phyloP scores from a whole-genome alignment of 2,797 vertebrate genomes.

The Semotilus atromaculatus region DNA sequence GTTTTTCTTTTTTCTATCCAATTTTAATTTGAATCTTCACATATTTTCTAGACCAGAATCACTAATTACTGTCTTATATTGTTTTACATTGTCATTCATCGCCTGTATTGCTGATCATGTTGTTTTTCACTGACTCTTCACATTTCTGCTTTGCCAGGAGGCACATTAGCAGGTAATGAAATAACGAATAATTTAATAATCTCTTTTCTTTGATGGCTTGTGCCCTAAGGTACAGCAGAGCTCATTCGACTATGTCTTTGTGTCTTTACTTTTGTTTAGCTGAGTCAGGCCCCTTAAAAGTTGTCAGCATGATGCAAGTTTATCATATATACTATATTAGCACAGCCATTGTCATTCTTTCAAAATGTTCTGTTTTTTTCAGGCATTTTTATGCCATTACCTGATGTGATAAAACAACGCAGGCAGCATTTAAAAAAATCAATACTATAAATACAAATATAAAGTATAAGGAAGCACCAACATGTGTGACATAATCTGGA shows the following conservation, averaged over 20 bases:
- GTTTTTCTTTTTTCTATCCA: background rate
- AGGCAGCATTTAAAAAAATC: background rate
- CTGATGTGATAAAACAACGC: background rate
- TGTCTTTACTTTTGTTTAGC: background rate
- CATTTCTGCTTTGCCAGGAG: slow-evolving; percentile 1
- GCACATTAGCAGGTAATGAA: slow-evolving; percentile 9
- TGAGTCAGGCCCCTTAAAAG: slow-evolving; percentile 9
- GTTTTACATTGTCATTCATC: slow-evolving; percentile 10
- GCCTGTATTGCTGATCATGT: background rate
- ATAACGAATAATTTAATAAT: slow-evolving; percentile 18
- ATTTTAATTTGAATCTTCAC: background rate
- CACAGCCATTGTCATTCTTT: too few relatives aligned
- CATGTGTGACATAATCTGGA: background rate
- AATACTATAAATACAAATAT: background rate
- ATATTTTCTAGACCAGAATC: background rate
- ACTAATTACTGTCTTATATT: background rate
- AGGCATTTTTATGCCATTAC: too few relatives aligned
- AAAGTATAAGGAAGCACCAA: background rate
- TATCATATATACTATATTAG: background rate
- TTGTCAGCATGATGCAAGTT: slow-evolving; percentile 4
- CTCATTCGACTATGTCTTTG: background rate
- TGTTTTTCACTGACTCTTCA: slow-evolving; percentile 9
- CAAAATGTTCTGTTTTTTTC: too few relatives aligned
- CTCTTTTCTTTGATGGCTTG: background rate
- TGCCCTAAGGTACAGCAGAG: background rate